Evolutionary conservation across 1,140 invertebrate genomes (phyloP), one percentile per base, ranked within the genome.

Genomic region (Harpegnathos saltator): DNA sequence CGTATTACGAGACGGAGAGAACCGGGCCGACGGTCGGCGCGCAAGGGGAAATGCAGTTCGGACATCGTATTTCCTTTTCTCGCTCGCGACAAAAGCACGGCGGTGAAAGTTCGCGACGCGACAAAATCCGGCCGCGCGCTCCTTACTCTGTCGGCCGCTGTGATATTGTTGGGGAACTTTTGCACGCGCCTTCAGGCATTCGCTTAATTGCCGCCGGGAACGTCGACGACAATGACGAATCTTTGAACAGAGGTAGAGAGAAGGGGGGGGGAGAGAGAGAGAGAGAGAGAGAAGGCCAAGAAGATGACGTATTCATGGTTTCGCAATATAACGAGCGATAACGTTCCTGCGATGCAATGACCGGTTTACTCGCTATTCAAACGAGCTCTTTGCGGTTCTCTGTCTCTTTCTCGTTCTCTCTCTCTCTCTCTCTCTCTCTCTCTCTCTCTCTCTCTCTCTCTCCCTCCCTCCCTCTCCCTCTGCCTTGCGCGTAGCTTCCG

Each of bases 151-250:
- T 82, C 72, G 85, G 62, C 59, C 61, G 68, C 33, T 63, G 24
- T 59, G 54, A 86, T 63, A 86, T 50, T 63, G 75, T 52, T n/a
- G 63, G 15, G 58, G 1, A 38, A 63, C 44, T 85, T 86, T 87
- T 83, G 82, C 48, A 62, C 58, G 38, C 29, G 73, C n/a, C 24
- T 11, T 24, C 7, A 66, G n/a, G 24, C 54, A 38, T 86, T 56
- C 72, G 80, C 38, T 69, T 87, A 87, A 87, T 87, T 83, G 80
- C 65, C 58, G 38, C 61, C n/a, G 19, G 33, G 52, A 77, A 83
- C 44, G 29, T 52, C 50, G 38, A 29, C 62, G 33, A 29, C 50
- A 22, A 54, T 44, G 17, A 58, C 29, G 52, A 56, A 82, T 78
- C 54, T 58, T 24, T n/a, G 26, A 69, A 29, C 33, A 15, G 52